Evolutionary conservation across 2,797 vertebrate species (phyloP), one percentile per base, ranked within the genome.

Genomic region (Benthosema pterotum): DNA sequence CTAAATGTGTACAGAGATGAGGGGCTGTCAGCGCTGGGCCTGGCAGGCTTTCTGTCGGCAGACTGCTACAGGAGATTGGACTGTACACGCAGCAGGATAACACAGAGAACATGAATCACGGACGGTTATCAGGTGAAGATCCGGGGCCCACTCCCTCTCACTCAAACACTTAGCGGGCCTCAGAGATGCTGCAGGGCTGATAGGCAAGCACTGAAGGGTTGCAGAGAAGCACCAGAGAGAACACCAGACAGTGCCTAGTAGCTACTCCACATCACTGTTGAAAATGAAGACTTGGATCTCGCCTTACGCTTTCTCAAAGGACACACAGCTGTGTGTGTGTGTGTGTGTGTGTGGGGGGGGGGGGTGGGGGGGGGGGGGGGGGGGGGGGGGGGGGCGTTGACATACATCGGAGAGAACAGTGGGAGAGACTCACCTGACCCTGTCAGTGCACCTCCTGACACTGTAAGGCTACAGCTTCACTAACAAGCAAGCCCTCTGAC

Each of bases 51-150:
- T 78, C 69, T 80, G 75, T 65, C 62, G 60, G 67, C 52, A 66
- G 85, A 79, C 72, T 78, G 70, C 78, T 82, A 60, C 82, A 70
- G 74, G 65, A 79, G 85, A 88, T 77, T 38, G 63, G 64, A 64
- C 69, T 78, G 69, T 69, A 79, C 2, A 91, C 89, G 90, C 85
- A 28, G 72, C 83, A 73, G 84, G 85, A 78, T 84, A 85, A 75
- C 86, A 86, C 56, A 80, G 72, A 78, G 69, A 67, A 88, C 86
- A 91, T 85, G 77, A 89, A 89, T 88, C 79, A 72, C 57, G 0
- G 58, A 63, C 86, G 32, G 73, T 75, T 84, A 90, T 92, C 84
- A 70, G 70, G 76, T 80, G 78, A 77, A 82, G 60, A 83, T 75
- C 70, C 65, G 62, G 58, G 62, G 56, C 74, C 57, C 17, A 55